Evolutionary conservation across 2,113 vertebrate species (phyloP), one percentile per base, ranked within the genome.

Genomic region (Seriola quinqueradiata): DNA sequence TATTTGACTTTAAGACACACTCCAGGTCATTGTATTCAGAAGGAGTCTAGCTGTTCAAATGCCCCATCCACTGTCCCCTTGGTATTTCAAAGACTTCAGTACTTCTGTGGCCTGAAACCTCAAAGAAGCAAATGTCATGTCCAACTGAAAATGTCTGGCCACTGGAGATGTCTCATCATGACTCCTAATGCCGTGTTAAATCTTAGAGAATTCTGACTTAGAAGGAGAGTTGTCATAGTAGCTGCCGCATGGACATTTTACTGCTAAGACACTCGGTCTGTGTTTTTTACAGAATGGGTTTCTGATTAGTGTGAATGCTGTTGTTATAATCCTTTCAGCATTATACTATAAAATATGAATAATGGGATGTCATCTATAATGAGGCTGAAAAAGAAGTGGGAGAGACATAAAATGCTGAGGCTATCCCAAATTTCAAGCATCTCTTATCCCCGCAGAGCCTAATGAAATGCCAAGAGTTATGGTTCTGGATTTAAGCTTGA

Each of bases 61-160:
- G 59, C 61, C 75, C 71, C 34, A 74, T 83, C 36, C 50, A 23
- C 54, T 77, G 52, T 64, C 65, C 81, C 78, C 48, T 61, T 86
- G 76, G 68, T 78, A 87, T 88, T 91, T 83, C 57, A 75, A 77
- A 90, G 76, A 83, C 79, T 83, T 74, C 48, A 73, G 75, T 78
- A 57, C 69, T 65, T 78, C 59, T 78, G 64, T 78, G 82, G 52
- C 81, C 38, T 58, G 71, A 88, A 84, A 80, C 79, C 75, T 85
- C 87, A 90, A 88, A 88, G 80, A 84, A 81, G 82, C 77, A 91
- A 90, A 92, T 89, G 88, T 91, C 85, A 88, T 70, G 85, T 86
- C 75, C 77, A 80, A 81, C 78, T 77, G 70, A 84, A 88, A 90
- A 92, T 90, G 86, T 89, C 90, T 87, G 73, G 59, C 80, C 89